Evolutionary conservation across 2,113 vertebrate species (phyloP).

Genomic region (Xenus cinereus): DNA sequence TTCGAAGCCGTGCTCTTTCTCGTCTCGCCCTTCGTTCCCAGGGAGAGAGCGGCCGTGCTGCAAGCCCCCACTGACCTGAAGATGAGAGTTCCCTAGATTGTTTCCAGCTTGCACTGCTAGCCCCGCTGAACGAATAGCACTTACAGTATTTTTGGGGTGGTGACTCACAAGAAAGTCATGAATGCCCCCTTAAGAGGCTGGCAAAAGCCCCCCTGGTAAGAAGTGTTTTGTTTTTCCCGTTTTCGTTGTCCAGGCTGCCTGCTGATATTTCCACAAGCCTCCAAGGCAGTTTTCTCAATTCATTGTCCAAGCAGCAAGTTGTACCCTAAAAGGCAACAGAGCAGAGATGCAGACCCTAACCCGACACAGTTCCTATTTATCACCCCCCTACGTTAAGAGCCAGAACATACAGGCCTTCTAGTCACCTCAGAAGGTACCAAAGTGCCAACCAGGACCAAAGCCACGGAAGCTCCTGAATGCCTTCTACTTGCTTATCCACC

Average conservation of each 20-base stretch:
- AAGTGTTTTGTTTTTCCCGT: background rate
- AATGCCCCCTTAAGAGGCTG: slow-evolving; percentile 9
- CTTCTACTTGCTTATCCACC: background rate
- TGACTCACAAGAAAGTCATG: slow-evolving; percentile 68
- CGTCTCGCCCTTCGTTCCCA: slow-evolving; percentile 3
- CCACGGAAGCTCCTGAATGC: background rate
- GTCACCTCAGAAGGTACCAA: background rate
- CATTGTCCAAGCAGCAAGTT: background rate
- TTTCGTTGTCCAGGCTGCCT: background rate
- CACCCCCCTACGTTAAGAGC: background rate
- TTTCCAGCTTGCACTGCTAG: slow-evolving; percentile 65
- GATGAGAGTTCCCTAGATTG: slow-evolving; percentile 71
- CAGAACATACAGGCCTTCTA: background rate
- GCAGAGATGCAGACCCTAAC: background rate
- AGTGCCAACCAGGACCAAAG: background rate
- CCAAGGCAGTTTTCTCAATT: background rate
- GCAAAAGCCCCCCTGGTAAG: slow-evolving; percentile 17
- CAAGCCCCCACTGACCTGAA: slow-evolving; percentile 63
- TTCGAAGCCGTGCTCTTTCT: slow-evolving; percentile 30
- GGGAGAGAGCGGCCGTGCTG: background rate
- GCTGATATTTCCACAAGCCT: background rate
- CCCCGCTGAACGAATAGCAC: slow-evolving; percentile 17
- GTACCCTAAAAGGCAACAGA: background rate
- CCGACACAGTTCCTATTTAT: background rate
- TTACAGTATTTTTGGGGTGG: slow-evolving; percentile 58